Evolutionary conservation across 2,113 vertebrate species (phyloP).

Genomic region (Danionella cerebrum): DNA sequence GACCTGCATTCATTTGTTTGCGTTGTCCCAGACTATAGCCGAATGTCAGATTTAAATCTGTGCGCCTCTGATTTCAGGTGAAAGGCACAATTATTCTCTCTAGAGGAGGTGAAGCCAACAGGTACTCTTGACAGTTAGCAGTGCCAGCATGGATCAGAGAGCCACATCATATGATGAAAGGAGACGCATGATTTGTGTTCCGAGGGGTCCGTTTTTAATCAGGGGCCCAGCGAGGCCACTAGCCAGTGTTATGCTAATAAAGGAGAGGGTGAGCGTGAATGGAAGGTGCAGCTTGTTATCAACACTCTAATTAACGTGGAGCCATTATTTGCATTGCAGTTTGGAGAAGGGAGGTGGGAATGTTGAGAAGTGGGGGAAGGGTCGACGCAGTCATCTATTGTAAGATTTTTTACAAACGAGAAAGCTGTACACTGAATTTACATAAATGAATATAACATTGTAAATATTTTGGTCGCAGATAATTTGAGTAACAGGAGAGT

Average conservation of each 20-base stretch:
- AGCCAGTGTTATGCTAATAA: constrained; percentile 65
- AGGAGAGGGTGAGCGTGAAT: constrained; percentile 64
- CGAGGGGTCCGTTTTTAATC: constrained; percentile 66
- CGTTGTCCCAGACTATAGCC: constrained; percentile 27
- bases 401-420: background rate
- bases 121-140: constrained; percentile 60
- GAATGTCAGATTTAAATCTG: constrained; percentile 39
- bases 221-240: constrained; percentile 58
- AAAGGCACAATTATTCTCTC: constrained; percentile 52
- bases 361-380: constrained; percentile 25
- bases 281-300: constrained; percentile 62
- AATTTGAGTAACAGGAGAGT: too few relatives aligned
- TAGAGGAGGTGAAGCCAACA: constrained; percentile 45
- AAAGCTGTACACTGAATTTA: constrained; percentile 2
- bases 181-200: constrained; percentile 51
- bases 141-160: constrained; percentile 46
- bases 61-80: constrained; percentile 37
- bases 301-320: constrained; percentile 65
- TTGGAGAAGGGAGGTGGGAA: constrained; percentile 30
- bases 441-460: too few relatives aligned
- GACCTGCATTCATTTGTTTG: constrained; percentile 38
- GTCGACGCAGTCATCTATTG: background rate
- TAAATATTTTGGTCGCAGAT: too few relatives aligned
- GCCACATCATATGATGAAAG: constrained; percentile 57
- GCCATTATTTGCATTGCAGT: constrained; percentile 63